phyloP scores from a whole-genome alignment of 2,888 invertebrate species.

The Anoplius nigerrimus region DNA sequence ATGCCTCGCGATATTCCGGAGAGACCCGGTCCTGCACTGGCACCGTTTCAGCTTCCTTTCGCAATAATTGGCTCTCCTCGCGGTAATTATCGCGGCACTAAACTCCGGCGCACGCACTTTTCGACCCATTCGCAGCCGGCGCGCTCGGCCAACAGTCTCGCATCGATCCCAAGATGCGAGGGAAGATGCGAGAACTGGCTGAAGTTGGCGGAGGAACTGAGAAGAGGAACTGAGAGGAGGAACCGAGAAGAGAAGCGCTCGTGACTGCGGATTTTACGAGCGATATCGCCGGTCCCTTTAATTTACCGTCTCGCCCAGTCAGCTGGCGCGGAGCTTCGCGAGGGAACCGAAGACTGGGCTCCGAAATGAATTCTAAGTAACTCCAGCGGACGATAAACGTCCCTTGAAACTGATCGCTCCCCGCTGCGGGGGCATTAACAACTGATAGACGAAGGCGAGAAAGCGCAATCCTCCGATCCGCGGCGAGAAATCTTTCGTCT shows the following conservation, averaged over 20 bases:
- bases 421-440: constrained; percentile 9
- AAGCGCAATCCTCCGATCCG: neutral
- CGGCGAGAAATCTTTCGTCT: neutral
- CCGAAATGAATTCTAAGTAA: constrained; percentile 42
- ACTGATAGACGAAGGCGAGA: neutral
- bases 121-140: constrained; percentile 9
- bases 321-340: constrained; percentile 9
- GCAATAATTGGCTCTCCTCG: constrained; percentile 58
- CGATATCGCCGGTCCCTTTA: constrained; percentile 38
- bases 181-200: neutral
- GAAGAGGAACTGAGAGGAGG: neutral
- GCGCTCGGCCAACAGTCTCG: too few species aligned
- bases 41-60: constrained; percentile 54
- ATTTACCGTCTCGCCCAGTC: constrained; percentile 34
- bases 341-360: constrained; percentile 2
- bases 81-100: constrained; percentile 54
- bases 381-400: constrained; percentile 24
- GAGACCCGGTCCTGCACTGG: constrained; percentile 21
- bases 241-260: neutral
- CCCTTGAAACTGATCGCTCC: neutral
- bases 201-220: neutral
- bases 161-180: neutral
- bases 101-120: constrained; percentile 41
- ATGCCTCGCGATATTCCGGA: constrained; percentile 2
- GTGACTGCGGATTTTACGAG: constrained; percentile 36